Base-by-base conservation (phyloP, 1,140 invertebrate species). In the Patella vulgata region DNA sequence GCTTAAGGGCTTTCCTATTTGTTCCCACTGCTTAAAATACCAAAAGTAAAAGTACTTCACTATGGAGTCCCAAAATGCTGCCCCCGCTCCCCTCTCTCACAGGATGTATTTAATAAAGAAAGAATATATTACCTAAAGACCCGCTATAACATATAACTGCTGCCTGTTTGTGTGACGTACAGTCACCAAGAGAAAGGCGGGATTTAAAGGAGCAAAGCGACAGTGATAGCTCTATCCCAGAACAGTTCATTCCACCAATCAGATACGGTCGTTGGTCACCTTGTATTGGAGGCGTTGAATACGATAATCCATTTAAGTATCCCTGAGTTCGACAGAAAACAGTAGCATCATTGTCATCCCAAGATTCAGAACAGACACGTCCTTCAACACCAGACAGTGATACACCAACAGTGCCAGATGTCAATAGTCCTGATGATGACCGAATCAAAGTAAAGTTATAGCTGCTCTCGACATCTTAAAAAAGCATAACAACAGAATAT, bases 291-390 rank as follows among this genome's bases (percentile, higher is more conserved):
- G 5, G 33, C 5, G 75, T 75, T 21, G 57, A 48, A 48, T 74
- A 78, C 0, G 77, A 75, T 25, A 77, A 60, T 19, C 79, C 79
- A 42, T 59, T 53, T 12, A 39, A 51, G 57, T 68, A 78, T 6
- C 52, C 54, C 12, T 59, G 40, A 12, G 42, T 55, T 39, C 61
- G 65, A 64, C 79, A 81, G 27, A 73, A 68, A 0, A 81, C 75
- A 12, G 52, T 44, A 9, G 79, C 79, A 50, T 81, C 79, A 21
- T 44, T 54, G 50, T 81, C 78, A 50, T 73, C 74, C 79, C 79
- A 81, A n/a, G 63, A 60, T 5, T 42, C 28, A 19, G 66, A 63
- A 64, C 79, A 81, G 12, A 81, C 74, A 14, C 74, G 62, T n/a
- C 79, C 79, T 8, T 62, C 51, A 0, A 71, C 52, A 9, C 73